These are phyloP conservation scores for Xiphorhynchus elegans DNA, from an alignment of 2,113 vertebrate genomes.

Conservation along the genomic window DNA sequence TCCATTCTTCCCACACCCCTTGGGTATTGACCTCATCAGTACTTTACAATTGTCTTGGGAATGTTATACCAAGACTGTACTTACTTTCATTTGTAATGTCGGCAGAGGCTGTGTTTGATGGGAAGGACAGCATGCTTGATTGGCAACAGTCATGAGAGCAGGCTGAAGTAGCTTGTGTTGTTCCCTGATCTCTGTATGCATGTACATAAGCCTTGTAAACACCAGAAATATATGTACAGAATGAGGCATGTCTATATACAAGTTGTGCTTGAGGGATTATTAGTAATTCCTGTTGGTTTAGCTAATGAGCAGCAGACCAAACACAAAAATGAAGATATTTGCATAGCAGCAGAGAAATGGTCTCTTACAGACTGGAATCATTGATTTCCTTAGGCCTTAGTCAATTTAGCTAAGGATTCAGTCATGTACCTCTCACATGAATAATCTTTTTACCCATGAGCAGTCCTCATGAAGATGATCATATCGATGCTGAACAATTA, in stretches of 20 bases:
- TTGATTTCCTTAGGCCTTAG: background rate
- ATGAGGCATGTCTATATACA: background rate
- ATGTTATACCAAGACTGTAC: background rate
- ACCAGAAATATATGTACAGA: background rate
- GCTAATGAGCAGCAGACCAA: conserved; percentile 7
- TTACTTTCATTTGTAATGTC: background rate
- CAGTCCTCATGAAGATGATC: background rate
- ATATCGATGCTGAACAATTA: background rate
- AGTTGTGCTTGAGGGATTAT: conserved; percentile 4
- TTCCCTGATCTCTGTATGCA: background rate
- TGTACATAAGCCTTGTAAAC: background rate
- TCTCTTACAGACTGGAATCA: background rate
- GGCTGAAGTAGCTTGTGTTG: background rate
- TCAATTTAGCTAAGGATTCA: background rate
- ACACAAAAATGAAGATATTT: background rate
- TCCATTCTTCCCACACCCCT: background rate
- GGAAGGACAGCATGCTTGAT: background rate
- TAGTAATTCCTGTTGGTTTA: conserved; percentile 28
- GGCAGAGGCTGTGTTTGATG: background rate
- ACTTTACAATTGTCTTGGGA: background rate
- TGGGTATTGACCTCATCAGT: background rate
- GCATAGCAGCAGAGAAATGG: background rate
- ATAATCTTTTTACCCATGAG: background rate
- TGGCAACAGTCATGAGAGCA: background rate
- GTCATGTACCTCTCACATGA: background rate